Conservation (phyloP, 2,113 vertebrate genomes). For the Ranitomeya imitator region DNA sequence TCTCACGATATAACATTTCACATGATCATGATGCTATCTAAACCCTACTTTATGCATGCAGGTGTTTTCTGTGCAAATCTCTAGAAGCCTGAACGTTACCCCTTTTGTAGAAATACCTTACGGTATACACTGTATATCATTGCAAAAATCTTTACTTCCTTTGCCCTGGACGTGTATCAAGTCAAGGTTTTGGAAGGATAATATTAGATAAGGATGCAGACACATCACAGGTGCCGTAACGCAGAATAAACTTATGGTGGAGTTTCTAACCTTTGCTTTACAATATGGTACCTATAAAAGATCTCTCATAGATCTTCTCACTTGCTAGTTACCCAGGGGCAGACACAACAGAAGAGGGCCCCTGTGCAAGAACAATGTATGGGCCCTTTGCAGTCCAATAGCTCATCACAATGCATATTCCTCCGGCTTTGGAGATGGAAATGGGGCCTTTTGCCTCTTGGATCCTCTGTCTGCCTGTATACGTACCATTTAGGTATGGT, state of each 20-base stretch:
- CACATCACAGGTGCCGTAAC: not conserved
- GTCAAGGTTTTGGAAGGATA: not conserved
- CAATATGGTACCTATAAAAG: not conserved
- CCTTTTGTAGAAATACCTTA: not conserved
- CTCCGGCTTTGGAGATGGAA: too few relatives aligned
- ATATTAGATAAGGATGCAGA: not conserved
- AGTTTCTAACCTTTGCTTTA: not conserved
- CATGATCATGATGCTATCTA: not conserved
- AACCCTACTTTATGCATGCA: not conserved
- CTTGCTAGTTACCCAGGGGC: too few relatives aligned
- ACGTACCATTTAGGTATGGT: too few relatives aligned
- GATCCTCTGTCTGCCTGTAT: too few relatives aligned
- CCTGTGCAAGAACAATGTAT: too few relatives aligned
- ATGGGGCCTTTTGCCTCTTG: too few relatives aligned
- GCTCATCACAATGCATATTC: too few relatives aligned
- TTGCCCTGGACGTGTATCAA: not conserved
- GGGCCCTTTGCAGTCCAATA: too few relatives aligned
- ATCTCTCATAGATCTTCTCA: too few relatives aligned
- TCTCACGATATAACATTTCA: slow-evolving; percentile 11
- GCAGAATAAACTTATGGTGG: not conserved
- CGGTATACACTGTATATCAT: not conserved
- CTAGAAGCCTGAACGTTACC: not conserved
- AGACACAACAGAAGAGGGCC: too few relatives aligned
- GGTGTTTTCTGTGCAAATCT: not conserved
- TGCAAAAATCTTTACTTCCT: not conserved